Percentiles rank a stretch among this genome's conserved stretches.
These are phyloP conservation scores for Lagodon rhomboides DNA, from an alignment of 2,797 vertebrate species.

Conservation along the genomic window DNA sequence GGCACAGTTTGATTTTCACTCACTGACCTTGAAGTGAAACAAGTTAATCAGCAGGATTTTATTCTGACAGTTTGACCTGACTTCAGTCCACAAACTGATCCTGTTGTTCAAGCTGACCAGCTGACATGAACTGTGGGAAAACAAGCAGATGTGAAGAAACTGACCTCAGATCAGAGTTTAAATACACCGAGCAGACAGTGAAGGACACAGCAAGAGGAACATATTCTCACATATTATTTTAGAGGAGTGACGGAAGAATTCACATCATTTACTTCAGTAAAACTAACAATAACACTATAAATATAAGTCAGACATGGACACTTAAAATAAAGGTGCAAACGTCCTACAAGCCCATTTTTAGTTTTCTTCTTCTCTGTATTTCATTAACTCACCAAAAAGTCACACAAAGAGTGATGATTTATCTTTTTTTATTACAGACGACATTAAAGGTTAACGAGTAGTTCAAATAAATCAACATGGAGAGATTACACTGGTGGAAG, in stretches of 20 bases:
- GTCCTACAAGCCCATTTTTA: no score
- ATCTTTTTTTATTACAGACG: no score
- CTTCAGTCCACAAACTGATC: neutral
- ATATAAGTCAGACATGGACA: no score
- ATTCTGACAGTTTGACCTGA: neutral
- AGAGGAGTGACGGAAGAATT: neutral
- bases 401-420: neutral
- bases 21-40: neutral
- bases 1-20: neutral
- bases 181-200: neutral
- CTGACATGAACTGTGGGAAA: neutral
- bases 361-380: no score
- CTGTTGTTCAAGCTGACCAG: neutral
- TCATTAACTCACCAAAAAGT: no score
- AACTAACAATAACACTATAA: neutral
- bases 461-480: neutral
- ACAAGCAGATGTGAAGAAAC: neutral
- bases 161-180: neutral
- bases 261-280: neutral
- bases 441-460: neutral
- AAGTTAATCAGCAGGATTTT: neutral
- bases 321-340: no score
- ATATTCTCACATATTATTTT: no score
- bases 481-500: no score
- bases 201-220: neutral